Conservation (phyloP, 2,113 vertebrate species). For the Macrotis lagotis region DNA sequence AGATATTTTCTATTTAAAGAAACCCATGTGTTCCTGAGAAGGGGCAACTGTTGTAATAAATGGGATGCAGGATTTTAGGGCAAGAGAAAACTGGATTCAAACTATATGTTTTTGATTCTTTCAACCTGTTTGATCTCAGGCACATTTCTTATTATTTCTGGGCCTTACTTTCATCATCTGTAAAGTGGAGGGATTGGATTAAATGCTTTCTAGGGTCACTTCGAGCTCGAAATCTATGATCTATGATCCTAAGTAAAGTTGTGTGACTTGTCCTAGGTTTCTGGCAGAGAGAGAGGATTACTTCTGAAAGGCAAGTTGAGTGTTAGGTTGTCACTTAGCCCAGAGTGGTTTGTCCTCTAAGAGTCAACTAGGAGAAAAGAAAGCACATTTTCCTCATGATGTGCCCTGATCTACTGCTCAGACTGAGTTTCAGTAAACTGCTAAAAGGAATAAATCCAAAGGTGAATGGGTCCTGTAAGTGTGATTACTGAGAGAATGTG, state of each 20-base stretch:
- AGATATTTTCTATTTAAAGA: not conserved
- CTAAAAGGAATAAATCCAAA: constrained; percentile 3
- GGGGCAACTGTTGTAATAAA: not conserved
- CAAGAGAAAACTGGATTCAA: not conserved
- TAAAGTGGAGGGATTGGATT: not conserved
- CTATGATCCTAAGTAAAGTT: not conserved
- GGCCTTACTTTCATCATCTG: not conserved
- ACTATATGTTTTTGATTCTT: not conserved
- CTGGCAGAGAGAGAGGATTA: constrained; percentile 39
- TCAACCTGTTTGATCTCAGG: not conserved
- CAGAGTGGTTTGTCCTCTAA: not conserved
- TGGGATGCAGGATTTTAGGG: not conserved
- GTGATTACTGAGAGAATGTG: not conserved
- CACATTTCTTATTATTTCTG: not conserved
- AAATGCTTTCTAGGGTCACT: not conserved
- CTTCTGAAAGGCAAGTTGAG: not conserved
- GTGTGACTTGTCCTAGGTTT: constrained; percentile 30
- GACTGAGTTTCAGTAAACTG: not conserved
- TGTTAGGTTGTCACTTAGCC: not conserved
- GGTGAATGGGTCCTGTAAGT: not conserved
- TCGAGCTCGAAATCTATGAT: not conserved
- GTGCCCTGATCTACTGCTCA: not conserved
- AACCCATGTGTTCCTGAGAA: not conserved
- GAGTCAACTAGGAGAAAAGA: not conserved
- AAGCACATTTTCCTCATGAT: not conserved